A percentile compares a stretch with the other conserved stretches of the same genome.
These are phyloP conservation scores for Resseliella maxima DNA, from an alignment of 2,888 invertebrate genomes.

Conservation along the genomic window DNA sequence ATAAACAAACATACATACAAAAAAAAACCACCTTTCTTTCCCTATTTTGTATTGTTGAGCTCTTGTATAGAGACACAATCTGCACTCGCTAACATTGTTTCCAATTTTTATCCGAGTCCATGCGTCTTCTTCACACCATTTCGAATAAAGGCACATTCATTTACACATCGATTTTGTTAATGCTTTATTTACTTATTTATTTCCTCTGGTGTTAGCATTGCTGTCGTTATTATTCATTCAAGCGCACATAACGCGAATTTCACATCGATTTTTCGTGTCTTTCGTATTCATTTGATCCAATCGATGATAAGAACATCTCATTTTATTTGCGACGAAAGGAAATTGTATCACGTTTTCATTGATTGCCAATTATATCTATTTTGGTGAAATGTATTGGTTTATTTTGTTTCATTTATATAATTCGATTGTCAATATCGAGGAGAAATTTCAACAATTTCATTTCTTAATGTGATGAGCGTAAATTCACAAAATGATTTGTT, in stretches of 20 bases:
- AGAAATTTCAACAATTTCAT: not conserved
- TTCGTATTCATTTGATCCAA: slow-evolving; percentile 44
- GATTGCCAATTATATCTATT: slow-evolving; percentile 54
- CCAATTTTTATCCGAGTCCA: not conserved
- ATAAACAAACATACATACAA: slow-evolving; percentile 50
- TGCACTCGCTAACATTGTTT: not conserved
- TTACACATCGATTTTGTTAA: slow-evolving; percentile 53
- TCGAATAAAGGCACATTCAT: slow-evolving; percentile 16
- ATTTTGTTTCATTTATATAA: slow-evolving; percentile 21
- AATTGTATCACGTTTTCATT: slow-evolving; percentile 47
- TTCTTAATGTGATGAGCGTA: not conserved
- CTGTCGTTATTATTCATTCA: slow-evolving; percentile 44
- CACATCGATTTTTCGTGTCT: not conserved
- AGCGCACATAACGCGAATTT: slow-evolving; percentile 25
- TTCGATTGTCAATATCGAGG: slow-evolving; percentile 41
- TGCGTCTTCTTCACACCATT: not conserved
- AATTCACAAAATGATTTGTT: not conserved
- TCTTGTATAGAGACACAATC: not conserved
- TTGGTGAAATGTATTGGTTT: slow-evolving; percentile 19
- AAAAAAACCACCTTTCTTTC: slow-evolving; percentile 8
- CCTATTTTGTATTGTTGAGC: not conserved
- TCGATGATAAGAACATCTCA: slow-evolving; percentile 6
- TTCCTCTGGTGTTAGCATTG: slow-evolving; percentile 10
- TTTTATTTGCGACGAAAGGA: slow-evolving; percentile 32
- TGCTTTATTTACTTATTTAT: slow-evolving; percentile 49